Evolutionary conservation across 2,888 invertebrate species (phyloP).

Genomic region (Clostera curtula): DNA sequence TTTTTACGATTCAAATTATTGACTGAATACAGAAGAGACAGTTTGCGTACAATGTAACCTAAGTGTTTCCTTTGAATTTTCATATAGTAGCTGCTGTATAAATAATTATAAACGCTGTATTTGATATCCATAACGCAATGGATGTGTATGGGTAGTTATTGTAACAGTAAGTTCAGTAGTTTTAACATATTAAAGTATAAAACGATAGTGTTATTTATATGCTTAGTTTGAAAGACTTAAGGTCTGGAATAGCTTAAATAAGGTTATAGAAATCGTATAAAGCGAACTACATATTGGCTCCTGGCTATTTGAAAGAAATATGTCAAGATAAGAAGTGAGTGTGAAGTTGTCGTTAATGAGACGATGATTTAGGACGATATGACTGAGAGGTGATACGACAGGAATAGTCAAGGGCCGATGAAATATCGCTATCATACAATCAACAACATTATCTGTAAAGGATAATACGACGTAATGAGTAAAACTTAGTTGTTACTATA

Average conservation of each 20-base stretch:
- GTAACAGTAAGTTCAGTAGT: conserved; percentile 61
- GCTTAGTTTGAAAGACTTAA: conserved; percentile 68
- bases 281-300: conserved; percentile 56
- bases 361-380: too few relatives aligned
- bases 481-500: conserved; percentile 71
- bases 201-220: conserved; percentile 71
- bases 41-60: conserved; percentile 55
- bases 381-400: too few relatives aligned
- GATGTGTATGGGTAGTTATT: conserved; percentile 56
- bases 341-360: too few relatives aligned
- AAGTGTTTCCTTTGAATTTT: conserved; percentile 46
- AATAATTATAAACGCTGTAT: conserved; percentile 52
- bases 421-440: conserved; percentile 48
- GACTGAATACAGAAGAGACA: conserved; percentile 59
- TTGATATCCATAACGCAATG: conserved; percentile 54
- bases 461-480: conserved; percentile 59
- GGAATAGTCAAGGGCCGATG: conserved; percentile 59
- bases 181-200: conserved; percentile 61
- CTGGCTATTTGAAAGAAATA: too few relatives aligned
- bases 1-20: conserved; percentile 58
- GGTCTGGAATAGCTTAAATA: conserved; percentile 61
- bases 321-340: too few relatives aligned
- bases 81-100: conserved; percentile 51
- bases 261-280: conserved; percentile 54
- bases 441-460: conserved; percentile 61